phyloP scores from a whole-genome alignment of 2,113 vertebrate genomes.

The Rhinoptilus africanus region DNA sequence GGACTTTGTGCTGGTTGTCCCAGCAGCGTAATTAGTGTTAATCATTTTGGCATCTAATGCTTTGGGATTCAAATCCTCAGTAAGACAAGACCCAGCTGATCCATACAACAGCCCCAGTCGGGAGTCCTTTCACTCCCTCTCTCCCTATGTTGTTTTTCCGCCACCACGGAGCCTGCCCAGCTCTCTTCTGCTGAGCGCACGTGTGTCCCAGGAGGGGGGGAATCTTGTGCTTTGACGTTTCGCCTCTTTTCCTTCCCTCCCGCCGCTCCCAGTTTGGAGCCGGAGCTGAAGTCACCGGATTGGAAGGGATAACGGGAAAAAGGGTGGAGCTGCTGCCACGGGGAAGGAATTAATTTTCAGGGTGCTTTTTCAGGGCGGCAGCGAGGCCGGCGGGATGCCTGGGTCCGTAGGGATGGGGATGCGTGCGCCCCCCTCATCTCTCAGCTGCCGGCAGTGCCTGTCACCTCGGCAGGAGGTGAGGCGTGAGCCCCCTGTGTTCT shows the following conservation, averaged over 20 bases:
- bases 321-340: slow-evolving; percentile 1
- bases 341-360: neutral
- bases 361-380: neutral
- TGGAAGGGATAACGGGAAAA: slow-evolving; percentile 45
- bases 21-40: accelerated
- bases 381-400: accelerated
- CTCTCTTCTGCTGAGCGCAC: neutral
- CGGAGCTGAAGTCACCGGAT: slow-evolving; percentile 9
- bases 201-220: neutral
- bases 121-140: neutral
- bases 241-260: slow-evolving; percentile 41
- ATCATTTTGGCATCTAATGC: neutral
- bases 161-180: neutral
- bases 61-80: neutral
- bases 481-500: neutral
- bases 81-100: neutral
- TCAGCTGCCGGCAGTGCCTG: neutral
- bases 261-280: neutral
- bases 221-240: slow-evolving; percentile 11
- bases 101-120: neutral
- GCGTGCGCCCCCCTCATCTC: accelerated
- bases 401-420: neutral
- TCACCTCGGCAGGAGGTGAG: neutral
- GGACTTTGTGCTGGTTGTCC: neutral
- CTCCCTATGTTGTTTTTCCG: neutral